Conservation (phyloP, 2,113 vertebrate species). For the Labrus mixtus region DNA sequence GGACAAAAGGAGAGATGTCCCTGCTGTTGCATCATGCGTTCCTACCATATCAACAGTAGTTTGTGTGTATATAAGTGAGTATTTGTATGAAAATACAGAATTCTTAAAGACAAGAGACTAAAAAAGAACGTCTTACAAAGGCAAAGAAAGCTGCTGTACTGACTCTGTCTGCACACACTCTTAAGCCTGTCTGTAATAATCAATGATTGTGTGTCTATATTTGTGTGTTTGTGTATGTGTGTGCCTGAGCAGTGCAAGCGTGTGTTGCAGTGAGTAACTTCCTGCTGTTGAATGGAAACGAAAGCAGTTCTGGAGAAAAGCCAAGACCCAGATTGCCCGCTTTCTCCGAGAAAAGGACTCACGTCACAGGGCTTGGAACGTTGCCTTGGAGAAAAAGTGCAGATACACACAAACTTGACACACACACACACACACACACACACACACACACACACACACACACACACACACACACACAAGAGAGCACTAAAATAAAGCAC, state of each 20-base stretch:
- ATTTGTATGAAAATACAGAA: conserved; percentile 34
- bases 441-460: conserved; percentile 23
- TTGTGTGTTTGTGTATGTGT: neutral
- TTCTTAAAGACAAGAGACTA: conserved; percentile 17
- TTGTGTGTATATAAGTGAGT: neutral
- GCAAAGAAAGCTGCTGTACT: conserved; percentile 14
- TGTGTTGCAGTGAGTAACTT: conserved; percentile 52
- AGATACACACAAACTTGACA: conserved; percentile 16
- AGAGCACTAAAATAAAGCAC: conserved; percentile 30
- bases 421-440: conserved; percentile 5
- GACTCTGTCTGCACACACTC: conserved; percentile 14
- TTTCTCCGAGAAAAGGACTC: conserved; percentile 59
- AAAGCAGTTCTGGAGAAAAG: conserved; percentile 60
- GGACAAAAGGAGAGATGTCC: conserved; percentile 45
- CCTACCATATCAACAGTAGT: conserved; percentile 11
- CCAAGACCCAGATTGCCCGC: conserved; percentile 69
- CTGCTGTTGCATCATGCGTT: conserved; percentile 63
- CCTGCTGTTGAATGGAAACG: conserved; percentile 58
- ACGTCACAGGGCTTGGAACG: conserved; percentile 61
- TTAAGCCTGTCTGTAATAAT: conserved; percentile 26
- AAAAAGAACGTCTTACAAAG: conserved; percentile 16
- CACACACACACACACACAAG: neutral
- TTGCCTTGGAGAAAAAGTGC: conserved; percentile 52
- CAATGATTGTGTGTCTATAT: neutral
- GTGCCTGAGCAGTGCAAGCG: neutral